A percentile compares a stretch with the other conserved stretches of the same genome.
Conservation (phyloP, 1,140 invertebrate species). For the Diabrotica virgifera region DNA sequence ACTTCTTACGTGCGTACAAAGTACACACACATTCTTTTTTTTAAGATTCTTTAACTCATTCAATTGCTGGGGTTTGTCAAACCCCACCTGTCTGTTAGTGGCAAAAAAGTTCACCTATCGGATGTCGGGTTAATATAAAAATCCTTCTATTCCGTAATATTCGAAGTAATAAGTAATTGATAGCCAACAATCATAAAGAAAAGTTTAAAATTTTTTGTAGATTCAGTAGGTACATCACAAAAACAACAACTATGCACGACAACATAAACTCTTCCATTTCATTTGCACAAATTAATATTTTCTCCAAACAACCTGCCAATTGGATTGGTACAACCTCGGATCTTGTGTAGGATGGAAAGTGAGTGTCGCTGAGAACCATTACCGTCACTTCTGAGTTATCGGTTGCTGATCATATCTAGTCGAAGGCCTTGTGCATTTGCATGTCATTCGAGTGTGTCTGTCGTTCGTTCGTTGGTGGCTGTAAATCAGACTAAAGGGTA, state of each 20-base stretch:
- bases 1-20: too few species aligned
- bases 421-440: constrained; percentile 4
- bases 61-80: too few species aligned
- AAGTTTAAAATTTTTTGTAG: too few species aligned
- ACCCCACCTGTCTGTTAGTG: too few species aligned
- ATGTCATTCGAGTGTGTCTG: constrained; percentile 10
- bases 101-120: too few species aligned
- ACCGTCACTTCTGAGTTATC: not conserved
- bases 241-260: not conserved
- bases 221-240: too few species aligned
- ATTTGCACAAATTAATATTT: constrained; percentile 1
- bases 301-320: not conserved
- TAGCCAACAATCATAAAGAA: too few species aligned
- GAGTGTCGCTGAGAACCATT: constrained; percentile 5
- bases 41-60: too few species aligned
- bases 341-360: constrained; percentile 2
- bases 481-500: not conserved
- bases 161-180: too few species aligned
- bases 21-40: too few species aligned
- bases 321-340: not conserved
- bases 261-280: not conserved
- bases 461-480: not conserved
- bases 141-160: too few species aligned
- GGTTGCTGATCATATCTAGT: not conserved
- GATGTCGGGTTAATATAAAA: too few species aligned